Evolutionary conservation across 2,113 vertebrate species (phyloP), one percentile per base, ranked within the genome.

Genomic region (Callipepla squamata): DNA sequence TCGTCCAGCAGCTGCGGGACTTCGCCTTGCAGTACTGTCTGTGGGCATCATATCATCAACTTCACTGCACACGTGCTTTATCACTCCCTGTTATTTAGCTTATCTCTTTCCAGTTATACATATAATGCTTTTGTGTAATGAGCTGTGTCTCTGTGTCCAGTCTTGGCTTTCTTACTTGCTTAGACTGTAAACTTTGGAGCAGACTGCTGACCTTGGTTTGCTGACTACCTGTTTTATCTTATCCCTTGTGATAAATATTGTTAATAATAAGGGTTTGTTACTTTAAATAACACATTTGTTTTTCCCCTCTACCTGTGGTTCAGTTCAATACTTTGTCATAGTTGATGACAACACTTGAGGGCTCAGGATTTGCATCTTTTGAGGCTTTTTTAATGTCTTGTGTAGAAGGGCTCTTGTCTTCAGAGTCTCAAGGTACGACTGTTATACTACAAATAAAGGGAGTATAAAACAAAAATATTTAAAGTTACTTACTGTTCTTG

Each of bases 401-500:
- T 75, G 48, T 34, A 86, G 38, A 21, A 68, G 79, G 26, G 11
- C 23, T 63, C 47, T 40, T 47, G 19, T 74, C 1, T 1, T 83
- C n/a, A 11, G 51, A 57, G 47, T 78, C 61, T 75, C 57, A 68
- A 94, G 85, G 87, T 93, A 58, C 93, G 94, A 61, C 65, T 87
- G 21, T 89, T 59, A 20, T 2, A 47, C 42, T 75, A 21, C 13
- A 38, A 50, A 70, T 59, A 44, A 77, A 75, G 28, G 86, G 55
- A 44, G 92, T 75, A 66, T 75, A 78, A 90, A 96, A 5, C 34
- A 79, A n/a, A 70, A 68, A 44, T 65, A 38, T 77, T 92, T 83
- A 84, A 97, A 91, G 63, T 67, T 84, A 28, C 47, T 77, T 92
- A 93, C 20, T 90, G 22, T 51, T 96, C 50, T 70, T 76, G 34